A percentile compares a stretch with the other conserved stretches of the same genome.
phyloP scores from a whole-genome alignment of 2,888 invertebrate species.

The Cheilosia vulpina region DNA sequence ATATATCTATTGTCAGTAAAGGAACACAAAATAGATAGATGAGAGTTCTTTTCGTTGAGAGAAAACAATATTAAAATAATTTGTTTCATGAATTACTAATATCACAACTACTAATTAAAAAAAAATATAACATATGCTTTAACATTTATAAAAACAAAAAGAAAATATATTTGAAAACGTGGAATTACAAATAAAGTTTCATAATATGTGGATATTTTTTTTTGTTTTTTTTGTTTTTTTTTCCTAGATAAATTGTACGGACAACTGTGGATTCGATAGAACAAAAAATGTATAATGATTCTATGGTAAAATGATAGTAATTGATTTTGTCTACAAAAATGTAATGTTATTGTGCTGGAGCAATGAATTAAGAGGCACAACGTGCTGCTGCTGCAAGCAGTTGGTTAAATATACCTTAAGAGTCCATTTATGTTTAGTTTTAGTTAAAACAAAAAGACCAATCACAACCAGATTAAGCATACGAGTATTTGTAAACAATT shows the following conservation, averaged over 20 bases:
- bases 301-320: conserved; percentile 32
- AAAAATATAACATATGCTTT: conserved; percentile 52
- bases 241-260: conserved; percentile 61
- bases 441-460: too few species aligned
- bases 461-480: too few species aligned
- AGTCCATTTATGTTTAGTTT: too few species aligned
- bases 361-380: not conserved
- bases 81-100: conserved; percentile 52
- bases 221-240: conserved; percentile 63
- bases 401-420: too few species aligned
- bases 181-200: conserved; percentile 70
- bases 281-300: conserved; percentile 19
- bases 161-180: conserved; percentile 64
- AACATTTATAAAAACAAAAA: conserved; percentile 69
- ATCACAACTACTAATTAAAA: conserved; percentile 52
- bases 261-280: conserved; percentile 54
- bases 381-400: too few species aligned
- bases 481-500: too few species aligned
- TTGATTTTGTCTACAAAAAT: not conserved
- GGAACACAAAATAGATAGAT: conserved; percentile 1
- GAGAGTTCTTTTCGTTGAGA: conserved; percentile 26
- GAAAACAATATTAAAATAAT: conserved; percentile 13
- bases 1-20: conserved; percentile 11
- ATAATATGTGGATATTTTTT: conserved; percentile 70
- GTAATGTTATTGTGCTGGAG: conserved; percentile 6